phyloP scores from a whole-genome alignment of 1,140 invertebrate species.

The Phenacoccus solenopsis region DNA sequence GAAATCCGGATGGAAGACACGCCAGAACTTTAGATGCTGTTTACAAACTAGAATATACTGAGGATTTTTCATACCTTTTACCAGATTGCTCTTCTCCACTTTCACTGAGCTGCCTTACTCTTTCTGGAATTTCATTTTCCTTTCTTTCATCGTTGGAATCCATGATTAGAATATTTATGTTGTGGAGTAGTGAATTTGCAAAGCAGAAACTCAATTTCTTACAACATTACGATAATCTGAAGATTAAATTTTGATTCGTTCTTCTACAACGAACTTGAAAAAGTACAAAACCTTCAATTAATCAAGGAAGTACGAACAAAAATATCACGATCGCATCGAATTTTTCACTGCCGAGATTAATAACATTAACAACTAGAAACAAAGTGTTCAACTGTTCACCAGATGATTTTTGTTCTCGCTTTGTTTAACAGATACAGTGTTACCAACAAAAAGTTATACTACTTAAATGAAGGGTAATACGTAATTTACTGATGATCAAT shows the following conservation, averaged over 20 bases:
- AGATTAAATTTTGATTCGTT: neutral
- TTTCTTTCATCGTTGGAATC: neutral
- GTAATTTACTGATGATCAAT: no score
- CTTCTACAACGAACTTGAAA: neutral
- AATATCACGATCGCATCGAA: neutral
- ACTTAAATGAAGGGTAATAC: no score
- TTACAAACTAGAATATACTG: no score
- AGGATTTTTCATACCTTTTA: constrained; percentile 5
- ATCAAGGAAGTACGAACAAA: neutral
- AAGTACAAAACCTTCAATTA: neutral
- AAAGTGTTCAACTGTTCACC: no score
- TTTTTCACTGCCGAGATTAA: no score
- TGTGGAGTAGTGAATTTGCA: neutral
- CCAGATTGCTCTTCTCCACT: constrained; percentile 4
- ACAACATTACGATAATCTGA: neutral
- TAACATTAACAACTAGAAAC: no score
- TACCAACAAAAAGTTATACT: no score
- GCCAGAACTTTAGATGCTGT: no score
- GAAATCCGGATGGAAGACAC: no score
- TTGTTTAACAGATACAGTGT: no score
- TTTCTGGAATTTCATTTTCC: neutral
- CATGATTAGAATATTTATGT: neutral
- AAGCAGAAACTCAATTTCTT: neutral
- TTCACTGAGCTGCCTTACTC: neutral
- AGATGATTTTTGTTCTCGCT: no score